phyloP scores from a whole-genome alignment of 2,113 vertebrate genomes.

The Carlito syrichta region DNA sequence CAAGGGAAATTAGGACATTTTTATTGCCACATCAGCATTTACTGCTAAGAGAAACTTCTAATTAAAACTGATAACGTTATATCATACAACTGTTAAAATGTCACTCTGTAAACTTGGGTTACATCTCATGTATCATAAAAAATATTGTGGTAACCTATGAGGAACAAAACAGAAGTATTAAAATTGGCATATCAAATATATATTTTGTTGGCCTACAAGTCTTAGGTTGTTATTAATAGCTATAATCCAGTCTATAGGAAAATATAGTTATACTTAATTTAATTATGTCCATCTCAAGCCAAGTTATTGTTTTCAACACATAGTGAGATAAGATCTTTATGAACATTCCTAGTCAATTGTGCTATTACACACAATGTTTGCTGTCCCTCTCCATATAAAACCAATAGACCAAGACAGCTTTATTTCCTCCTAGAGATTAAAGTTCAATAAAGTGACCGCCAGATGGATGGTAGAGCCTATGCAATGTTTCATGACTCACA shows the following conservation, averaged over 20 bases:
- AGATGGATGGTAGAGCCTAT: background rate
- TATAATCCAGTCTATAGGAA: background rate
- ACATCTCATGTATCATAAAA: background rate
- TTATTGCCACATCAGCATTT: constrained; percentile 74
- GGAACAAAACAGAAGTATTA: background rate
- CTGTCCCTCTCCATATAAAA: background rate
- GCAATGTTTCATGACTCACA: background rate
- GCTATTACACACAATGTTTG: background rate
- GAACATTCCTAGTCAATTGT: background rate
- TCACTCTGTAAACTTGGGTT: constrained; percentile 51
- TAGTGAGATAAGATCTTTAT: background rate
- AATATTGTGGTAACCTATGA: background rate
- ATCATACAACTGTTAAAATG: constrained; percentile 57
- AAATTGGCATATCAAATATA: background rate
- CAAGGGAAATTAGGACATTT: constrained; percentile 77
- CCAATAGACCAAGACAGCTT: background rate
- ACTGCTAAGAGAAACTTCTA: constrained; percentile 76
- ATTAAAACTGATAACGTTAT: constrained; percentile 77
- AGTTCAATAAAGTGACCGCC: background rate
- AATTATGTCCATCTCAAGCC: background rate
- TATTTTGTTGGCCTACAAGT: background rate
- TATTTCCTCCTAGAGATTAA: background rate
- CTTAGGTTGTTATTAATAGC: background rate
- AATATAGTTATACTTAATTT: background rate
- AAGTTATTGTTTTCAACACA: background rate